Base-by-base conservation (phyloP, 1,140 invertebrate species). In the Drosophila hydei region DNA sequence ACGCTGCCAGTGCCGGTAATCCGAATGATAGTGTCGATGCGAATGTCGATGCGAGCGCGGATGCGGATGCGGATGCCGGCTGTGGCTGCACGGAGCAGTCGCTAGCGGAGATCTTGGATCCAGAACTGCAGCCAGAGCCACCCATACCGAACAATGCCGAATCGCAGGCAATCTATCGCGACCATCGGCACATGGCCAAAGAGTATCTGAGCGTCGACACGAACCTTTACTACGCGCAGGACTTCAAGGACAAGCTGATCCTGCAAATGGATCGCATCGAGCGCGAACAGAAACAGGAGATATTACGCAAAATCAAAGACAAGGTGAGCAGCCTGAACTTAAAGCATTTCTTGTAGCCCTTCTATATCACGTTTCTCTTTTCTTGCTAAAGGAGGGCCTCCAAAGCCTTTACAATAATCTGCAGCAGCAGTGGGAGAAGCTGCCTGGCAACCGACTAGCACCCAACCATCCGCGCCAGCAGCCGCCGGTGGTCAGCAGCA, bases 81-180 rank as follows among this genome's bases (percentile, higher is more conserved):
- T 64, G 33, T 33, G 68, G 68, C 4, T 65, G 25, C 21, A 94
- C 94, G 72, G 91, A 96, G 55, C 95, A 96, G 77, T 95, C 95
- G 14, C 93, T 96, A 81, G 94, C 95, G 88, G 93, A 95, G 80
- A 94, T 96, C 74, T 91, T 97, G 64, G 96, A 97, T 90, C 94
- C 95, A 0, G 94, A 96, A 64, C 92, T 97, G 45, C 93, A 96
- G 79, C 97, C 97, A 0, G 93, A 96, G 51, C 94, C 95, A 18
- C 97, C 97, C 6, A 95, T 97, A 92, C 93, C 94, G 54, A 94
- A 93, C 58, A 96, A 95, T 91, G 93, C 95, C 21, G 94, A 96
- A 90, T 98, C 97, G 33, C 93, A 96, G 79, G 92, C 94, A 60
- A 96, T 98, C 62, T 98, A 96, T 92, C 94, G 97, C 59, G 95